Conservation (phyloP, 92 coral and sea anemone genomes). For the Umimayanthus kanabou region DNA sequence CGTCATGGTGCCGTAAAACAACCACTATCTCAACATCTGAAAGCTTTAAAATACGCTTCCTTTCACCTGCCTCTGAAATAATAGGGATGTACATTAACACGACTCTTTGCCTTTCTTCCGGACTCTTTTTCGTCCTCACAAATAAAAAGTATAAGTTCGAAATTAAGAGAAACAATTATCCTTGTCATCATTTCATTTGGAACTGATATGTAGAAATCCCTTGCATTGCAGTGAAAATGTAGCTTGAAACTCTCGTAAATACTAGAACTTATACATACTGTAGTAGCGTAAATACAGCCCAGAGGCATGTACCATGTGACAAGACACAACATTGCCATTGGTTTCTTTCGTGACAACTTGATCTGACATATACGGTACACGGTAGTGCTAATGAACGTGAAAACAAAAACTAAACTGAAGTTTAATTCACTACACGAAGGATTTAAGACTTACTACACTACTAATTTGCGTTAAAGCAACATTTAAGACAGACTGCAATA, state of each 20-base stretch:
- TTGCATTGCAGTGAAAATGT: background rate
- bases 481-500: background rate
- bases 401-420: background rate
- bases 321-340: background rate
- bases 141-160: background rate
- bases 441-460: background rate
- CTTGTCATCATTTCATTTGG: too few species aligned
- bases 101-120: background rate
- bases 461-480: background rate
- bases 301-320: conserved; percentile 11
- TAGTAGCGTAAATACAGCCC: too few species aligned
- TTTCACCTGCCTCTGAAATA: background rate
- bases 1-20: background rate
- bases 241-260: background rate
- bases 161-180: background rate
- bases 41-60: background rate
- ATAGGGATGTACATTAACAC: background rate
- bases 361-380: background rate
- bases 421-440: background rate
- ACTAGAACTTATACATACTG: too few species aligned
- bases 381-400: background rate
- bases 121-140: background rate
- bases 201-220: too few species aligned
- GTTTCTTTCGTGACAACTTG: background rate
- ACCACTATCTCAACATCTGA: too few species aligned